A percentile compares a stretch with the other conserved stretches of the same genome.
phyloP scores from a whole-genome alignment of 2,888 invertebrate species.

The Pardosa pseudoannulata region DNA sequence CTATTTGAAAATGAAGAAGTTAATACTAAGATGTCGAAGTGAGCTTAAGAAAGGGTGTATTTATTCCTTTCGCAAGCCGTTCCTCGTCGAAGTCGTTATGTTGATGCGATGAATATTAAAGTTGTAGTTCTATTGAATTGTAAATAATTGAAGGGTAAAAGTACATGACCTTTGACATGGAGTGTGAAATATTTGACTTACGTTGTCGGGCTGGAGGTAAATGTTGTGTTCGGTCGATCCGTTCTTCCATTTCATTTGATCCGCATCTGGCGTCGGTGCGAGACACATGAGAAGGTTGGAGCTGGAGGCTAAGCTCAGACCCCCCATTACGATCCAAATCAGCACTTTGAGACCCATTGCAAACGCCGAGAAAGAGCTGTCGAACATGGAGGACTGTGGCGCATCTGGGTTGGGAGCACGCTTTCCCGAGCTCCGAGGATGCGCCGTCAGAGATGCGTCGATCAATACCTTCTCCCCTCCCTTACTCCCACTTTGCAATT shows the following conservation, averaged over 20 bases:
- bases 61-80: too few species aligned
- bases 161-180: too few species aligned
- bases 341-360: constrained; percentile 8
- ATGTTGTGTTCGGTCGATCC: constrained; percentile 27
- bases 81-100: too few species aligned
- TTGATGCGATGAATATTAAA: too few species aligned
- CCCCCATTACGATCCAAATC: neutral
- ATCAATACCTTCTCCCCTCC: constrained; percentile 33
- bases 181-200: constrained; percentile 17
- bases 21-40: too few species aligned
- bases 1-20: too few species aligned
- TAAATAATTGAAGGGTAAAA: too few species aligned
- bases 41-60: too few species aligned
- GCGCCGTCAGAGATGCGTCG: constrained; percentile 57
- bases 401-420: constrained; percentile 55
- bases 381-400: constrained; percentile 18
- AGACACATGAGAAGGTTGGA: constrained; percentile 26
- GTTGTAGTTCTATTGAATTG: too few species aligned
- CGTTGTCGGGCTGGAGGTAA: constrained; percentile 33
- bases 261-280: constrained; percentile 24
- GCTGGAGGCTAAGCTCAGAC: constrained; percentile 7
- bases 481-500: too few species aligned
- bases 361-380: neutral
- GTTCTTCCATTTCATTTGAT: constrained; percentile 53
- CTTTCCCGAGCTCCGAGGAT: constrained; percentile 31